Evolutionary conservation across 2,113 vertebrate genomes (phyloP), one percentile per base, ranked within the genome.

Genomic region (Takifugu flavidus): DNA sequence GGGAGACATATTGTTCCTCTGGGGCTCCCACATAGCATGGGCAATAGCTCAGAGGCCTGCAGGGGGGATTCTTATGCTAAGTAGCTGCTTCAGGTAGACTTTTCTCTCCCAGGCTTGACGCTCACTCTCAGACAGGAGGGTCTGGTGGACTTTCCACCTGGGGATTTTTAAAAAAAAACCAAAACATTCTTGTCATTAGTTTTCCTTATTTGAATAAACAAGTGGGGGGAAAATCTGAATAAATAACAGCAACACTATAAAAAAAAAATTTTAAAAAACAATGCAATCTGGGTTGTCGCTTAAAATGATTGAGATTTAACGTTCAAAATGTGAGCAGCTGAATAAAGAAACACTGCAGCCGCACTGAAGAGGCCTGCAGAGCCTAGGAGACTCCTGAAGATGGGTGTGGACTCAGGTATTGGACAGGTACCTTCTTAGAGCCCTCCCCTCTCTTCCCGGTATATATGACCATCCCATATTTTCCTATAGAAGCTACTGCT

Each of bases 351-450:
- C 25, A 13, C 44, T 53, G 43, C 28, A 50, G n/a, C 57, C 53
- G 45, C 45, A 47, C 10, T 4, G 27, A 61, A 54, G 45, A 61
- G 29, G 29, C 62, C 62, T 90, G 90, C 91, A 91, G 89, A 76
- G 88, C 89, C 89, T 91, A 92, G 92, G 91, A 88, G 90, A 56
- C 71, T 81, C 64, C 71, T 77, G 60, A 59, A 77, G 79, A 82
- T 87, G 86, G 90, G 88, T 91, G 93, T 94, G 93, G 91, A 94
- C 89, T 91, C 92, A 93, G 92, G 93, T 95, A 93, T 94, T 94
- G 92, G 92, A 92, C 93, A 98, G 95, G 95, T 95, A 94, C 91
- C 90, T 91, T 80, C 90, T 84, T 84, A 91, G 91, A 85, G 87
- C 92, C 93, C 94, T 89, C 95, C 95, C 78, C 65, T 66, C 80